Evolutionary conservation across 2,113 vertebrate genomes (phyloP).

Genomic region (Muscicapa adusta): DNA sequence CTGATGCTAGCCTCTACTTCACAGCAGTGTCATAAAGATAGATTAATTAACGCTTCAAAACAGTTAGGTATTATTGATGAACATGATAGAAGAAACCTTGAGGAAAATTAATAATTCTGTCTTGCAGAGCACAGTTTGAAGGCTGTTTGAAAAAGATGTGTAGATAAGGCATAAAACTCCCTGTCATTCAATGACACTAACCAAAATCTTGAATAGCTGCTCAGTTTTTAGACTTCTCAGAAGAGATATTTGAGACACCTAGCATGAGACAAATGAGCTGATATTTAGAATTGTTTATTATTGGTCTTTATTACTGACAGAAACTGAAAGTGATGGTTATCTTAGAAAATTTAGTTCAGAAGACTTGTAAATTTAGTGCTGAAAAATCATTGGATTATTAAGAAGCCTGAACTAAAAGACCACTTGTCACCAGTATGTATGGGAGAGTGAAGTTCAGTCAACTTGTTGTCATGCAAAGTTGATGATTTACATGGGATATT

Average conservation of each 20-base stretch:
- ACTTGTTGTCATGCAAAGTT: not conserved
- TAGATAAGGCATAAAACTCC: not conserved
- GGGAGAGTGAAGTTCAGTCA: not conserved
- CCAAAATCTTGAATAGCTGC: not conserved
- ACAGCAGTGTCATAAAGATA: not conserved
- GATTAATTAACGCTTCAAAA: conserved; percentile 15
- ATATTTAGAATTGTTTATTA: not conserved
- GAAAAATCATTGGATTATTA: not conserved
- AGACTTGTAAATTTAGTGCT: not conserved
- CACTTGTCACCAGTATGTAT: not conserved
- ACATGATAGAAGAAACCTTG: not conserved
- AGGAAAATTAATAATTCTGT: conserved; percentile 34
- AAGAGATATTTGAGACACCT: not conserved
- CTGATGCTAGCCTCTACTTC: not conserved
- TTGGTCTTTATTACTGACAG: not conserved
- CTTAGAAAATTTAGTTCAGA: not conserved
- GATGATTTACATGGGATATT: not conserved
- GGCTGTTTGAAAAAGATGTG: not conserved
- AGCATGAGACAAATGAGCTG: not conserved
- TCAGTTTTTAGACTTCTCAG: not conserved
- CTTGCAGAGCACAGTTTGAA: conserved; percentile 13
- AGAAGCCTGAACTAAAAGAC: not conserved
- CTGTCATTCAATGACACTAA: not conserved
- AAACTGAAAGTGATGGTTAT: not conserved
- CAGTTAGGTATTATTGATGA: conserved; percentile 32